phyloP scores from a whole-genome alignment of 2,888 invertebrate genomes.

The Apodemia duryi region DNA sequence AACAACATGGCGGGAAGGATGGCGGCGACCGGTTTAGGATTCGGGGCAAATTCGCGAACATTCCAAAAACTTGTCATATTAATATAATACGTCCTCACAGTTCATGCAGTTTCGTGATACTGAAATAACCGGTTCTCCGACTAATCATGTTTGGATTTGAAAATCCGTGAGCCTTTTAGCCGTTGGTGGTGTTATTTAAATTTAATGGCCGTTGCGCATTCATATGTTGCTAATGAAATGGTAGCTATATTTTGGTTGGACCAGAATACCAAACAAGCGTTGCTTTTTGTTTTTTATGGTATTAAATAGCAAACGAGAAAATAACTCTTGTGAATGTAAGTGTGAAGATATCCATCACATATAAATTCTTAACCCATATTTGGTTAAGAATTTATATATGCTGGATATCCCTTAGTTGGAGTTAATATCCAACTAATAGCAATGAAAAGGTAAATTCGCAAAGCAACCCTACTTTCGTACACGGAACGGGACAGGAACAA shows the following conservation, averaged over 20 bases:
- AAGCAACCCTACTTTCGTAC: too few relatives aligned
- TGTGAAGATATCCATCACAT: too few relatives aligned
- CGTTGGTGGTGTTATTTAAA: constrained; percentile 34
- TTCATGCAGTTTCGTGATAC: constrained; percentile 58
- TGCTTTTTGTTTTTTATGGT: background rate
- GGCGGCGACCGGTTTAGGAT: constrained; percentile 55
- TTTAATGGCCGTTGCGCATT: constrained; percentile 35
- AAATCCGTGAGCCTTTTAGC: constrained; percentile 29
- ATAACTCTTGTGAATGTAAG: too few relatives aligned
- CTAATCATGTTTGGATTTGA: constrained; percentile 30
- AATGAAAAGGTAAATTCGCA: too few relatives aligned
- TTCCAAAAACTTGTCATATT: constrained; percentile 49
- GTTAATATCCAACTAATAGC: too few relatives aligned
- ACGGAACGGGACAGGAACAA: too few relatives aligned
- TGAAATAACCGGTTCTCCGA: constrained; percentile 62
- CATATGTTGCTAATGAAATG: constrained; percentile 31
- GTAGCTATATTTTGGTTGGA: background rate
- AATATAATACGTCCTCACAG: constrained; percentile 56
- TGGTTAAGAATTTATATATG: too few relatives aligned
- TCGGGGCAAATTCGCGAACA: constrained; percentile 51
- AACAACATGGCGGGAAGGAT: constrained; percentile 68
- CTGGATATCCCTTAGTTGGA: too few relatives aligned
- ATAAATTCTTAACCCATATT: too few relatives aligned
- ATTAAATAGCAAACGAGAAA: too few relatives aligned
- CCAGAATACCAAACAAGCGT: background rate